Evolutionary conservation across 1,140 invertebrate genomes (phyloP).

Genomic region (Littorina saxatilis): DNA sequence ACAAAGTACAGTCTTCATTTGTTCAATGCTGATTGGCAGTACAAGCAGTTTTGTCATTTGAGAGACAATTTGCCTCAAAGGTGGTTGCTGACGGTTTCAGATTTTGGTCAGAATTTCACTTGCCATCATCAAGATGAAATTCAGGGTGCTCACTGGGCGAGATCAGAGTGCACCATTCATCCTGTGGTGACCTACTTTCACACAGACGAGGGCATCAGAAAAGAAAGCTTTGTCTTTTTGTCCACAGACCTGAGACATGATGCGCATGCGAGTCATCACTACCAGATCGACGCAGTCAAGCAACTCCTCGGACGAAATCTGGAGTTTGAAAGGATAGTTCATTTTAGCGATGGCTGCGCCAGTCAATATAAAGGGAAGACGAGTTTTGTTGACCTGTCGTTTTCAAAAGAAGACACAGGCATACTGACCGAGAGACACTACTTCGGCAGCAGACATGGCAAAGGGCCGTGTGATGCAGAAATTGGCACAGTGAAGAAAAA

Average conservation of each 20-base stretch:
- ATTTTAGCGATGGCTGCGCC: conserved; percentile 47
- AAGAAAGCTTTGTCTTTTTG: conserved; percentile 35
- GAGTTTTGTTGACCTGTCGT: conserved; percentile 39
- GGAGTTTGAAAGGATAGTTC: conserved; percentile 35
- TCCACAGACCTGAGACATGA: conserved; percentile 47
- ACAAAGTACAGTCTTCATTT: background rate
- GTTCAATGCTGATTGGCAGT: conserved; percentile 4
- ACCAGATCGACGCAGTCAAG: background rate
- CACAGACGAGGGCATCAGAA: conserved; percentile 5
- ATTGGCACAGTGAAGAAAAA: conserved; percentile 43
- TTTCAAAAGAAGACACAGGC: conserved; percentile 33
- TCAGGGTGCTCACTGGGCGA: too few species aligned
- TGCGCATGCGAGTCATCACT: conserved; percentile 38
- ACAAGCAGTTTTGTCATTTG: background rate
- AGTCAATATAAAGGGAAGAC: conserved; percentile 46
- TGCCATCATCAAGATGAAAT: too few species aligned
- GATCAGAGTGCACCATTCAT: too few species aligned
- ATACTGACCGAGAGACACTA: conserved; percentile 44
- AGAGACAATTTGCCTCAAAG: background rate
- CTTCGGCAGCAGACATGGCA: conserved; percentile 52
- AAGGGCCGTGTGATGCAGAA: conserved; percentile 52
- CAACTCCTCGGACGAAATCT: conserved; percentile 17
- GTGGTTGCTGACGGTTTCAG: background rate
- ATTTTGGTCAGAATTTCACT: too few species aligned
- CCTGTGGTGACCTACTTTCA: too few species aligned